Percentiles rank a stretch among this genome's conserved stretches.
Evolutionary conservation across 2,113 vertebrate species (phyloP).

Genomic region (Rousettus leschenaultii): DNA sequence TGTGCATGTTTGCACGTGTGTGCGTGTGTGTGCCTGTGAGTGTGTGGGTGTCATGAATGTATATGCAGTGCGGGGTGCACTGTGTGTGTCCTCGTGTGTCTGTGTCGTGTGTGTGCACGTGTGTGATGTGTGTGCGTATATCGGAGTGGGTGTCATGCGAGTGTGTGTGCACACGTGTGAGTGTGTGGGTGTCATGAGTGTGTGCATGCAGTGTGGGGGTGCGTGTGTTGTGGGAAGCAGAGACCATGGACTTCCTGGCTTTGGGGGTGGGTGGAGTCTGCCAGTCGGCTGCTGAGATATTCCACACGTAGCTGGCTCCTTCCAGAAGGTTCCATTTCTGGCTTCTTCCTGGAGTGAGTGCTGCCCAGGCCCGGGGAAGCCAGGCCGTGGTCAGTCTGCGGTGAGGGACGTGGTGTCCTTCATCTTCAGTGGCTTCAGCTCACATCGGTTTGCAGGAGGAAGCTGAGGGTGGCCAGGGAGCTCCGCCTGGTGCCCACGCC

Average conservation of each 20-base stretch:
- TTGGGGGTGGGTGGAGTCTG: conserved; percentile 57
- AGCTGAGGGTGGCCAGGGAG: background rate
- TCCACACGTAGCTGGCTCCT: conserved; percentile 42
- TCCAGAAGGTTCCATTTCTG: background rate
- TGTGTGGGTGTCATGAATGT: background rate
- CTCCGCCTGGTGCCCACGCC: fast-evolving
- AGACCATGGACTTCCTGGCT: conserved; percentile 77
- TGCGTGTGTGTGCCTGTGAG: background rate
- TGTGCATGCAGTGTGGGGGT: background rate
- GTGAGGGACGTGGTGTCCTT: background rate
- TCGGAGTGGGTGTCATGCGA: background rate
- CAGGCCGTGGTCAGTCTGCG: fast-evolving
- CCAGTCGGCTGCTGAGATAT: conserved; percentile 79
- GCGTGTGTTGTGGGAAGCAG: conserved; percentile 78
- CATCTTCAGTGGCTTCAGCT: background rate
- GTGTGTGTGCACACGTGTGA: conserved; percentile 49
- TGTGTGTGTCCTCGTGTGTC: conserved; percentile 35
- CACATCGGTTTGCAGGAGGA: fast-evolving
- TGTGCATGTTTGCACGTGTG: conserved; percentile 21
- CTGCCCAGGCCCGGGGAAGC: no score
- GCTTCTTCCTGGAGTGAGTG: background rate
- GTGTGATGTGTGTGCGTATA: conserved; percentile 70
- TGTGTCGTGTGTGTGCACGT: conserved; percentile 45
- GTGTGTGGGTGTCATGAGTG: conserved; percentile 18
- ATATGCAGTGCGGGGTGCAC: background rate